Base-by-base conservation (phyloP, 2,113 vertebrate genomes). In the Macrotis lagotis region DNA sequence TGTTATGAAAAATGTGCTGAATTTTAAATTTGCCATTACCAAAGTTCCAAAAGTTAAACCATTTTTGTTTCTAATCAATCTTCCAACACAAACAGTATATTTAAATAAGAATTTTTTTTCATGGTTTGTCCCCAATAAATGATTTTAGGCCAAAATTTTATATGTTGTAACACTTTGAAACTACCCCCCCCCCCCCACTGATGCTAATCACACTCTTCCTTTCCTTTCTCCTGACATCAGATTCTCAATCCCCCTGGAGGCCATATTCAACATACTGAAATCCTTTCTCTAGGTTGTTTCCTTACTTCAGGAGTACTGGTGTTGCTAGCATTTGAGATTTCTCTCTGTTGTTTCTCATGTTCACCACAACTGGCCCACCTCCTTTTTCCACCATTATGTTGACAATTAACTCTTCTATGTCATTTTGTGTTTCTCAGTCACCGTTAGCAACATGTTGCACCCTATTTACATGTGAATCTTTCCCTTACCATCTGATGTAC, bases 21-120 rank as follows among this genome's bases (percentile, higher is more conserved):
- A 74, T 94, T 28, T 93, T 91, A 96, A 49, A 95, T 37, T 89
- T 52, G 51, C 47, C 88, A 92, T 95, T 94, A 66, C 94, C 16
- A 88, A 96, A 93, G 48, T 91, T 9, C 31, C 28, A 26, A 92
- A 90, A 44, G 55, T 50, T 55, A 93, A 91, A 90, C 25, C 88
- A 74, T 55, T 52, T 26, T 28, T 24, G 91, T 0, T 88, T 48
- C 88, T 92, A 93, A 26, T 51, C 49, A 93, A 83, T 83, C n/a
- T 44, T 83, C n/a, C n/a, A 83, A 83, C n/a, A 44, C 16, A 83
- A 44, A 66, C 6, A 44, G n/a, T 83, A 44, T 44, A 44, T 83
- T 83, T 83, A 83, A n/a, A n/a, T 44, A 83, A 44, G 66, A 44
- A 83, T 83, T 37, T 24, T 83, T 83, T 44, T 83, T 44, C 66